Base-by-base conservation (phyloP, 92 coral and sea anemone genomes). In the Epizoanthus illoricatus region DNA sequence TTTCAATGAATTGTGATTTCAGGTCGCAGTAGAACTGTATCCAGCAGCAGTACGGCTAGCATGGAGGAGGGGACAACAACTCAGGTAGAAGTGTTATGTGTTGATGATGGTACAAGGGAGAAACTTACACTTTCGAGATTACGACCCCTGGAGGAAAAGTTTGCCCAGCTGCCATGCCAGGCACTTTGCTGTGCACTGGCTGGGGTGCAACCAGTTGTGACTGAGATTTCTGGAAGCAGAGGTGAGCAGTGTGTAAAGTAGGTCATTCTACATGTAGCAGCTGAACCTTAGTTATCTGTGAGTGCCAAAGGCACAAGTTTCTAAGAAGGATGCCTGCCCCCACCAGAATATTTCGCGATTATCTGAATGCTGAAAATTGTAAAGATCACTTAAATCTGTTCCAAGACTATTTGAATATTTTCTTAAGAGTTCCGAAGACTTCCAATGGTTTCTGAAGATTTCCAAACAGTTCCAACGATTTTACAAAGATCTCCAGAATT, bases 31-130 rank as follows among this genome's bases (percentile, higher is more conserved):
- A 59, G 83, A 17, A 41, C 52, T 4, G 13, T 79, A 18, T 76
- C 84, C 13, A 23, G 75, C 65, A 80, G 88, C 28, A 87, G 90
- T 80, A 81, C 75, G 7, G 81, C 85, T 11, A 86, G 89, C 47
- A 70, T 79, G 5, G 85, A 59, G 21, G 43, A 28, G n/a, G 63
- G 39, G 39, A 66, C 83, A 10, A 74, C 81, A 36, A 42, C 66
- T 2, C 21, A 45, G 47, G 91, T 93, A 9, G 94, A 88, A 19
- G 96, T 95, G 24, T 73, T 95, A 41, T 95, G 95, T 68, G 90
- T 94, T n/a, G 99, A 96, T 81, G 99, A 96, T 79, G 99, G 99
- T 4, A 91, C 87, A 52, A 88, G 94, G 23, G 99, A 96, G 65
- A 83, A 80, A 12, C 87, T 96, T 2, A 89, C 92, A n/a, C 88